Evolutionary conservation across 2,797 vertebrate genomes (phyloP).

Genomic region (Sebastes hopkinsi): DNA sequence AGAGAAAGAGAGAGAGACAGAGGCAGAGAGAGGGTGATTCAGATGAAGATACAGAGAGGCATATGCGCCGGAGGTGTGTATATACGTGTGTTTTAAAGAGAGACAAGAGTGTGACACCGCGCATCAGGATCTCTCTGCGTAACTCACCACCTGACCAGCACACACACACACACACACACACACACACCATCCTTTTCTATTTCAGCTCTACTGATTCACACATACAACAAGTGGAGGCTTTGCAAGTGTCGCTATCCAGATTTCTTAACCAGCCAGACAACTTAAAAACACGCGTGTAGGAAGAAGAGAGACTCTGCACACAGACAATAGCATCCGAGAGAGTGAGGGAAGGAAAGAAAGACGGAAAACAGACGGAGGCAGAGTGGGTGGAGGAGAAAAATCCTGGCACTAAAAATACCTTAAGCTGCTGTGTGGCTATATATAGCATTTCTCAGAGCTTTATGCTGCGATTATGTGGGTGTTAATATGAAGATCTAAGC

Average conservation of each 20-base stretch:
- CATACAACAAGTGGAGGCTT: constrained; percentile 1
- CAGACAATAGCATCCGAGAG: constrained; percentile 42
- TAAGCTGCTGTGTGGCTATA: constrained; percentile 67
- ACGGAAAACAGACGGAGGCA: constrained; percentile 23
- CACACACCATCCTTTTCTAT: neutral
- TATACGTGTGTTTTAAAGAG: neutral
- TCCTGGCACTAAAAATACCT: constrained; percentile 64
- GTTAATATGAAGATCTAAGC: constrained; percentile 73
- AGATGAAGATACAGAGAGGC: constrained; percentile 41
- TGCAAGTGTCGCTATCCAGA: constrained; percentile 6
- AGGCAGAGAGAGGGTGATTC: constrained; percentile 23
- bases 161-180: neutral
- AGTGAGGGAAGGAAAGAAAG: constrained; percentile 33
- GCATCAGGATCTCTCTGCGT: constrained; percentile 52
- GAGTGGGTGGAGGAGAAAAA: constrained; percentile 64
- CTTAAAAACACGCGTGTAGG: constrained; percentile 24
- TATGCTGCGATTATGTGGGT: constrained; percentile 66
- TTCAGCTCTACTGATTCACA: constrained; percentile 22
- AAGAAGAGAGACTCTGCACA: constrained; percentile 22
- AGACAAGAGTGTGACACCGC: constrained; percentile 36
- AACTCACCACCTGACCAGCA: constrained; percentile 56
- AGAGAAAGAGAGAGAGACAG: constrained; percentile 11
- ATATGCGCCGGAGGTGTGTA: constrained; percentile 33
- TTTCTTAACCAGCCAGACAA: constrained; percentile 38
- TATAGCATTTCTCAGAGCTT: constrained; percentile 57